Conservation (phyloP, 35 echinoderm and acorn worm species). For the Hemicentrotus pulcherrimus region DNA sequence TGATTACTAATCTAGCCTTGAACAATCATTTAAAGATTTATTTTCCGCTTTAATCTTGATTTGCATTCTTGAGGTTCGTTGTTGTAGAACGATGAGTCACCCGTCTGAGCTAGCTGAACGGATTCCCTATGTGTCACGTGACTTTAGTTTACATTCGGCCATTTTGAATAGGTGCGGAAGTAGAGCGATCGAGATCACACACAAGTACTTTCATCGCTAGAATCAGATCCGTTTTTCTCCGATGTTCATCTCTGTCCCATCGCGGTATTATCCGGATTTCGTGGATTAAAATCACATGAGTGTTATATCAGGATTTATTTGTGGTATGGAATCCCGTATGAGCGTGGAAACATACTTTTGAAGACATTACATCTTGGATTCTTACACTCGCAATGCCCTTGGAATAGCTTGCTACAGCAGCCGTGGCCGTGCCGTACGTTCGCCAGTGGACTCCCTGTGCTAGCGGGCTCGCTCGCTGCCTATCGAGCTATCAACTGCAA, state of each 20-base stretch:
- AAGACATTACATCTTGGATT: neutral
- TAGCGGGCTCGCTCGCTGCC: neutral
- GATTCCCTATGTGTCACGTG: conserved; percentile 35
- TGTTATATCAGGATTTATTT: neutral
- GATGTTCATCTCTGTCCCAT: neutral
- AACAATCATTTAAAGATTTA: neutral
- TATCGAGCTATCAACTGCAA: neutral
- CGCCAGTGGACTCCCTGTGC: neutral
- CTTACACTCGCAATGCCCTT: neutral
- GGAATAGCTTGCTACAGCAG: conserved; percentile 3
- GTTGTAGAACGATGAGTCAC: neutral
- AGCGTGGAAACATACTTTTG: neutral
- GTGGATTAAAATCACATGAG: neutral
- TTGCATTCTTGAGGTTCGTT: neutral
- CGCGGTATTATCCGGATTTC: neutral
- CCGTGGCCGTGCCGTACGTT: neutral
- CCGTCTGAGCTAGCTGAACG: conserved; percentile 20
- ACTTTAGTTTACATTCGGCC: conserved; percentile 41
- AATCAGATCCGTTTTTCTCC: neutral
- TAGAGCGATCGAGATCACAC: neutral
- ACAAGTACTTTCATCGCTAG: neutral
- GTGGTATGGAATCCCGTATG: neutral
- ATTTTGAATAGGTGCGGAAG: conserved; percentile 42
- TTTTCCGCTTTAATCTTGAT: neutral
- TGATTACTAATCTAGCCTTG: neutral